A percentile compares a stretch with the other conserved stretches of the same genome.
Conservation (phyloP, 2,797 vertebrate genomes). For the Anniella stebbinsi region DNA sequence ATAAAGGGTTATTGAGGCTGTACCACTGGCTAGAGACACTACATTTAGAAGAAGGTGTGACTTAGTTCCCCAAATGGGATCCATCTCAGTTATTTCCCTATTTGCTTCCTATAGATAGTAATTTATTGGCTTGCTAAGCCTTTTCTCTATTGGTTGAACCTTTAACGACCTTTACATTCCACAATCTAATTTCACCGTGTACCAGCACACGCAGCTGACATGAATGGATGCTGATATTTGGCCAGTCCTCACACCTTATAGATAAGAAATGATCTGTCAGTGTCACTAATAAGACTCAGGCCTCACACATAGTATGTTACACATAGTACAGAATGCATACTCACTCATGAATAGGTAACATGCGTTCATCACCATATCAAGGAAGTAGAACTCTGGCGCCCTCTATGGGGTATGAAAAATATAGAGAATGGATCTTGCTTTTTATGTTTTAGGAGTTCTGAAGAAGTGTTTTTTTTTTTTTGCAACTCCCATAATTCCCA, state of each 20-base stretch:
- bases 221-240: constrained; percentile 56
- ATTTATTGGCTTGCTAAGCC: constrained; percentile 46
- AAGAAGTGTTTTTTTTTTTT: background rate
- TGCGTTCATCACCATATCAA: constrained; percentile 21
- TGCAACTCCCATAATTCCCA: background rate
- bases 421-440: background rate
- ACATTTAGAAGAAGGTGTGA: background rate
- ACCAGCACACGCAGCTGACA: background rate
- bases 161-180: constrained; percentile 38
- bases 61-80: background rate
- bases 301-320: constrained; percentile 25
- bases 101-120: background rate
- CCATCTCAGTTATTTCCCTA: background rate
- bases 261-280: constrained; percentile 65
- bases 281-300: constrained; percentile 50
- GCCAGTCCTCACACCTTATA: constrained; percentile 55
- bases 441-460: too few species aligned
- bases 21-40: background rate
- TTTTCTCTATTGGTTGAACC: constrained; percentile 26
- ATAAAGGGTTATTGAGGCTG: too few species aligned
- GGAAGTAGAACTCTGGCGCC: constrained; percentile 38
- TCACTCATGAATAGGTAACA: background rate
- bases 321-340: background rate
- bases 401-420: constrained; percentile 18
- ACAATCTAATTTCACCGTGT: constrained; percentile 49